Conservation (phyloP, 2,888 invertebrate species). For the Tridacna crocea region DNA sequence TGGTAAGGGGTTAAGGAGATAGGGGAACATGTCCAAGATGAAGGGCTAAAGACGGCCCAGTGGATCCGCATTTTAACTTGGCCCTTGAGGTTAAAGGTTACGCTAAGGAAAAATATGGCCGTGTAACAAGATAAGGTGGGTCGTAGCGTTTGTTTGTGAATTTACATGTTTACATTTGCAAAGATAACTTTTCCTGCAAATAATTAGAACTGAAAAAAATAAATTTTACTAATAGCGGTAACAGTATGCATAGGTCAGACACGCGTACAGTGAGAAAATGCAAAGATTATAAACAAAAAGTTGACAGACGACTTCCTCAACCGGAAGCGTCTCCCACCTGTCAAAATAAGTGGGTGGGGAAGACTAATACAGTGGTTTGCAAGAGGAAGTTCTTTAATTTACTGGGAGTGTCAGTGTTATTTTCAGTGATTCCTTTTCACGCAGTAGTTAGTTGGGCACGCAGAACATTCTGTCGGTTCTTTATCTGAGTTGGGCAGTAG, state of each 20-base stretch:
- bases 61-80: slow-evolving; percentile 19
- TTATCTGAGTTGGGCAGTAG: too few relatives aligned
- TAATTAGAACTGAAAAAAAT: background rate
- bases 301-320: slow-evolving; percentile 49
- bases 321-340: slow-evolving; percentile 55
- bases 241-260: background rate
- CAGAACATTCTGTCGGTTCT: too few relatives aligned
- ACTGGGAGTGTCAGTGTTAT: too few relatives aligned
- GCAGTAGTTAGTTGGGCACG: too few relatives aligned
- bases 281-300: slow-evolving; percentile 29
- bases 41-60: too few relatives aligned
- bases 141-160: slow-evolving; percentile 15
- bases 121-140: slow-evolving; percentile 54
- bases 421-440: too few relatives aligned
- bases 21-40: too few relatives aligned
- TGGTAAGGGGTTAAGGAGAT: too few relatives aligned
- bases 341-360: slow-evolving; percentile 60
- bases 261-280: background rate
- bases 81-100: slow-evolving; percentile 53
- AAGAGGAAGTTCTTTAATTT: too few relatives aligned
- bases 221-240: background rate
- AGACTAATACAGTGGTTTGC: background rate
- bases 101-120: slow-evolving; percentile 51
- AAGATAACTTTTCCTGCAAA: background rate
- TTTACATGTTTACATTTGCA: background rate